Conservation (phyloP, 2,888 invertebrate genomes). For the Teinopalpus imperialis region DNA sequence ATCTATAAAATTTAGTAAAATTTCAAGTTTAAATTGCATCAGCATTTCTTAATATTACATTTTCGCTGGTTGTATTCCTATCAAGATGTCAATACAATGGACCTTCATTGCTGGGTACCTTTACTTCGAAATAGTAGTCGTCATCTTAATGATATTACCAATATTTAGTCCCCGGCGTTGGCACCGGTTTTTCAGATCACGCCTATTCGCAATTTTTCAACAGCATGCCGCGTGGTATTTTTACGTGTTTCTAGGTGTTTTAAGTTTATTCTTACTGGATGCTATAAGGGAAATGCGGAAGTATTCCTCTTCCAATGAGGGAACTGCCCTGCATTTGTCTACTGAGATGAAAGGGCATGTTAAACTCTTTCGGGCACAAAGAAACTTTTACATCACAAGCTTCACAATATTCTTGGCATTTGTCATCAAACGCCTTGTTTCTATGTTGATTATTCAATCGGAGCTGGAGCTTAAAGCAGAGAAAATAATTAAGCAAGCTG, state of each 20-base stretch:
- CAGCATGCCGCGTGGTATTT: slow-evolving; percentile 86
- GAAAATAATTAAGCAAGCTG: slow-evolving; percentile 86
- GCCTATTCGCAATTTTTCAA: slow-evolving; percentile 83
- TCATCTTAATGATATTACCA: slow-evolving; percentile 84
- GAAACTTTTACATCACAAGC: slow-evolving; percentile 91
- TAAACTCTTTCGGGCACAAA: slow-evolving; percentile 88
- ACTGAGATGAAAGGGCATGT: slow-evolving; percentile 86
- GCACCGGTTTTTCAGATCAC: slow-evolving; percentile 88
- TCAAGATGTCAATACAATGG: slow-evolving; percentile 90
- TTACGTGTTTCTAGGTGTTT: slow-evolving; percentile 79
- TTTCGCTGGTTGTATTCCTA: neutral
- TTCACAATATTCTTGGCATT: slow-evolving; percentile 88
- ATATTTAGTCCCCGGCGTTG: slow-evolving; percentile 89
- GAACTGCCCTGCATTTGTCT: slow-evolving; percentile 70
- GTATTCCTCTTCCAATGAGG: slow-evolving; percentile 79
- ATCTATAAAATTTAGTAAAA: too few species aligned
- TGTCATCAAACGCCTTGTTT: slow-evolving; percentile 84
- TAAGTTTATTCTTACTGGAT: slow-evolving; percentile 86
- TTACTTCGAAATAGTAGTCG: slow-evolving; percentile 85
- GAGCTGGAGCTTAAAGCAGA: slow-evolving; percentile 83
- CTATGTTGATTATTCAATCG: slow-evolving; percentile 85
- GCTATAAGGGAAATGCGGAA: slow-evolving; percentile 87
- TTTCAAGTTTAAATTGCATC: too few species aligned
- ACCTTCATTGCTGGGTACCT: slow-evolving; percentile 87
- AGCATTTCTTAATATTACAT: neutral